phyloP scores from a whole-genome alignment of 2,888 invertebrate genomes.

The Lasioglossum vierecki region DNA sequence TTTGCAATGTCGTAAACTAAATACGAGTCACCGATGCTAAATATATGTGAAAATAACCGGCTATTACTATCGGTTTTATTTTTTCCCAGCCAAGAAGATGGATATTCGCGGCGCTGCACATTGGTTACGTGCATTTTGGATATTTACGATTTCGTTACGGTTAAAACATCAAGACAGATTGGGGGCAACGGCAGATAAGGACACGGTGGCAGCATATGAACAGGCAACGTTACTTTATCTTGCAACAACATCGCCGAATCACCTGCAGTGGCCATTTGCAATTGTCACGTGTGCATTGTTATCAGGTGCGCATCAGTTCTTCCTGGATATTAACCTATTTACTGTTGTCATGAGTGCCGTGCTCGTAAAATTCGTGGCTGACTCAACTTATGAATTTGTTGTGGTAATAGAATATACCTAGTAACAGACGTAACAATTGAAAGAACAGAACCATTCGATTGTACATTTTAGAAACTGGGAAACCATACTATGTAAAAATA shows the following conservation, averaged over 20 bases:
- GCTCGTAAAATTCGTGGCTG: conserved; percentile 26
- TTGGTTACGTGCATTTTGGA: conserved; percentile 32
- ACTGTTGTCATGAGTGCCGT: conserved; percentile 31
- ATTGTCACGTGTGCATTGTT: conserved; percentile 68
- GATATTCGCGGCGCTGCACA: neutral
- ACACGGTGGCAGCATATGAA: conserved; percentile 11
- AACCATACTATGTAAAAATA: neutral
- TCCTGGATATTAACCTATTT: conserved; percentile 77
- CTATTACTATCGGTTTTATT: neutral
- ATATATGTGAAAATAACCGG: neutral
- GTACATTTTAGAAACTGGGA: neutral
- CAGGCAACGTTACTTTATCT: conserved; percentile 58
- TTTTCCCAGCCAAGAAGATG: neutral
- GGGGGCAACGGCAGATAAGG: conserved; percentile 69
- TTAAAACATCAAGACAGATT: conserved; percentile 35
- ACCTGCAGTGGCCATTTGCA: conserved; percentile 58
- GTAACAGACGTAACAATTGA: neutral
- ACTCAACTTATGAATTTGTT: conserved; percentile 10
- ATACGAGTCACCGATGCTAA: neutral
- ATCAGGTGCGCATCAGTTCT: conserved; percentile 70
- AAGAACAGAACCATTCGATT: neutral
- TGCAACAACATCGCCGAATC: conserved; percentile 57
- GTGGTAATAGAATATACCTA: neutral
- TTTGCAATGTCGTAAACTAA: neutral
- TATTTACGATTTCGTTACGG: conserved; percentile 44